Conservation (phyloP, 1,140 invertebrate genomes). For the Drosophila cardini region DNA sequence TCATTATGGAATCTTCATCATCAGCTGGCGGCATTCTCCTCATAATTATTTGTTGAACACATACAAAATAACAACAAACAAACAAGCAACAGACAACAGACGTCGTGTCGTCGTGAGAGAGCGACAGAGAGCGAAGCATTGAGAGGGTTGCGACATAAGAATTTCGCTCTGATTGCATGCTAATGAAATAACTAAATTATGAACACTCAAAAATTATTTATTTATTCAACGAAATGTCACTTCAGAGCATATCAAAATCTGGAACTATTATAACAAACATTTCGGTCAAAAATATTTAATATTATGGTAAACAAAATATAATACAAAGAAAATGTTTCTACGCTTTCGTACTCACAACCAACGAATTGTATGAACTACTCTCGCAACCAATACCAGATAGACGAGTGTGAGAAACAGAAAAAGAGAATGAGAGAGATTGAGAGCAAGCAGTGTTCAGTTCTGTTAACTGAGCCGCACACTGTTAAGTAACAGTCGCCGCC, state of each 20-base stretch:
- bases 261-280: too few species aligned
- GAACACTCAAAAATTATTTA: neutral
- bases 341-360: too few species aligned
- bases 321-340: too few species aligned
- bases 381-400: conserved; percentile 28
- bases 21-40: conserved; percentile 25
- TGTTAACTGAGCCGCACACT: conserved; percentile 44
- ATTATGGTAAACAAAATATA: too few species aligned
- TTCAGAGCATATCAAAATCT: too few species aligned
- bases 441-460: conserved; percentile 17
- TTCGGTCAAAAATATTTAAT: too few species aligned
- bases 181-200: neutral
- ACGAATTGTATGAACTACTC: conserved; percentile 34
- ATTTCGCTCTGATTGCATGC: neutral
- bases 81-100: conserved; percentile 39
- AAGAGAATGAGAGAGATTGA: conserved; percentile 18
- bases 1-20: conserved; percentile 54
- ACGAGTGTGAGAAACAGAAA: conserved; percentile 14
- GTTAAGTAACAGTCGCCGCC: conserved; percentile 65
- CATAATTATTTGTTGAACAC: conserved; percentile 41
- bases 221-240: neutral
- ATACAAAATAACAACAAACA: conserved; percentile 39
- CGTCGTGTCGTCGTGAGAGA: neutral
- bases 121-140: neutral
- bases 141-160: conserved; percentile 20